Evolutionary conservation across 2,113 vertebrate genomes (phyloP).

Genomic region (Dermatemys mawii): DNA sequence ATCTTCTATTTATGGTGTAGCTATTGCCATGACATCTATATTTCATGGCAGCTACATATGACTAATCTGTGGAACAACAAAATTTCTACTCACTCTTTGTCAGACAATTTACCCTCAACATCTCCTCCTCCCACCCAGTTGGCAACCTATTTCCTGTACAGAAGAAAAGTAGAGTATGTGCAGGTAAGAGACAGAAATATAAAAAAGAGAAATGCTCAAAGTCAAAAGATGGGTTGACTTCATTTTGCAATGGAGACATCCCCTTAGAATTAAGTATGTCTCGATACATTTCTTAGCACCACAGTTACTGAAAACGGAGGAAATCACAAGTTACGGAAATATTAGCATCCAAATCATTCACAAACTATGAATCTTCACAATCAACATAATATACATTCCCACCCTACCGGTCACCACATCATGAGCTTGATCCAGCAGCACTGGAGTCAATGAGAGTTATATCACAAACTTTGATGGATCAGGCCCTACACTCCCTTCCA

Average conservation of each 20-base stretch:
- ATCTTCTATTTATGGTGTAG: not conserved
- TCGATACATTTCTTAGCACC: not conserved
- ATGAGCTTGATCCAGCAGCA: not conserved
- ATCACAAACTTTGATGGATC: not conserved
- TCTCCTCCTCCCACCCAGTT: not conserved
- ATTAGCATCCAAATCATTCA: not conserved
- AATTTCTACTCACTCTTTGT: not conserved
- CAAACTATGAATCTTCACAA: too few relatives aligned
- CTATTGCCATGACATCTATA: not conserved
- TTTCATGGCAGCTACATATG: not conserved
- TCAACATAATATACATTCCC: not conserved
- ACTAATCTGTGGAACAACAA: not conserved
- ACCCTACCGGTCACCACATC: not conserved
- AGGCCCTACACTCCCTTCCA: not conserved
- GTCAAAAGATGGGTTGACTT: not conserved
- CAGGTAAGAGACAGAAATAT: not conserved
- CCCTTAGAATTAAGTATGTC: not conserved
- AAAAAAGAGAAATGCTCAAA: not conserved
- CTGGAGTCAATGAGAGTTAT: not conserved
- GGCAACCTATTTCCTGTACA: not conserved
- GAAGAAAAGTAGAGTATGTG: not conserved
- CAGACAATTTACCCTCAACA: not conserved
- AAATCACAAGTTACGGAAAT: conserved; percentile 15
- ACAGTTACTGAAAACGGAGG: not conserved
- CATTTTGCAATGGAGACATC: too few relatives aligned